Evolutionary conservation across 2,113 vertebrate species (phyloP).

Genomic region (Leptobrachium ailaonicum): DNA sequence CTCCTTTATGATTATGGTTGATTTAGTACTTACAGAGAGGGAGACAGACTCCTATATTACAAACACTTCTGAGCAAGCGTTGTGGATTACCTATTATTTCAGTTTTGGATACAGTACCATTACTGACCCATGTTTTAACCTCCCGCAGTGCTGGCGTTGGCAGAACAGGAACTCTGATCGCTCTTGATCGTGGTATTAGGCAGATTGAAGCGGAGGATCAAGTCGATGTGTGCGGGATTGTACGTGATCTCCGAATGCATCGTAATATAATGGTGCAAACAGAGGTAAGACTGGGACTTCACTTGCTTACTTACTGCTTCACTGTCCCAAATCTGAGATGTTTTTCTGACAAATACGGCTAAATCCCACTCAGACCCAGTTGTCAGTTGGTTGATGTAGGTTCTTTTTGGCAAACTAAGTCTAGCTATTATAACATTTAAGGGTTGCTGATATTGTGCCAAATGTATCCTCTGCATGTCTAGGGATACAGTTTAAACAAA

Average conservation of each 20-base stretch:
- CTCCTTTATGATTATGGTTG: no score
- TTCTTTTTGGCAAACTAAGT: no score
- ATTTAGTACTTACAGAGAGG: no score
- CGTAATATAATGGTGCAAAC: constrained; percentile 94
- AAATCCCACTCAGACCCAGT: no score
- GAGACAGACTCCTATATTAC: no score
- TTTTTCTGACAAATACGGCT: neutral
- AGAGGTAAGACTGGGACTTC: constrained; percentile 74
- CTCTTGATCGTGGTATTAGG: constrained; percentile 87
- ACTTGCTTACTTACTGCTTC: neutral
- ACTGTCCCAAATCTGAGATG: neutral
- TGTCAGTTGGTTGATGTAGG: no score
- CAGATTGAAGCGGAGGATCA: constrained; percentile 88
- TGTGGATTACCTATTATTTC: neutral
- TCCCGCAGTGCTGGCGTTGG: constrained; percentile 87
- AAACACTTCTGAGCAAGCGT: no score
- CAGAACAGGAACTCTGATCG: constrained; percentile 91
- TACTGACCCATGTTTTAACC: neutral
- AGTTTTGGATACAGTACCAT: neutral
- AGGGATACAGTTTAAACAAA: no score
- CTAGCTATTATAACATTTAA: no score
- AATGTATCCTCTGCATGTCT: no score
- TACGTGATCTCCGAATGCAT: constrained; percentile 90
- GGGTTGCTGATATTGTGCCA: no score
- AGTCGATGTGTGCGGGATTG: constrained; percentile 84